phyloP scores from a whole-genome alignment of 1,140 invertebrate genomes.

The Batillaria attramentaria region DNA sequence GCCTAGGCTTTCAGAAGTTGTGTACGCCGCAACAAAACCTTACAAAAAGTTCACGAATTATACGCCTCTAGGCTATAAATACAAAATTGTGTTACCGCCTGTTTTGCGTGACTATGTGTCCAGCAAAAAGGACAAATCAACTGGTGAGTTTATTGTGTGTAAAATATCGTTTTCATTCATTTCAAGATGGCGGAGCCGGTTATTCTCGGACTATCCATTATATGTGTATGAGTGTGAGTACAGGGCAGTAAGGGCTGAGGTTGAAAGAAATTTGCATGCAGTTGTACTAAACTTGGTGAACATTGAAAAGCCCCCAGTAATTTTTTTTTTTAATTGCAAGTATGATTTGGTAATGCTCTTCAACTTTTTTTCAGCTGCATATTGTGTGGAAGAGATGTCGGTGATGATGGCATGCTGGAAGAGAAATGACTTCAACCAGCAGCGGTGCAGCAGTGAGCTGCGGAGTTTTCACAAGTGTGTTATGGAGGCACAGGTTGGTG shows the following conservation, averaged over 20 bases:
- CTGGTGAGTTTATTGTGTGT: slow-evolving; percentile 18
- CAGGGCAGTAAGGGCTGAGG: too few species aligned
- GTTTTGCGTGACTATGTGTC: slow-evolving; percentile 32
- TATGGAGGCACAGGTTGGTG: slow-evolving; percentile 36
- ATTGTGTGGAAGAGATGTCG: slow-evolving; percentile 44
- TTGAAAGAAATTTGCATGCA: too few species aligned
- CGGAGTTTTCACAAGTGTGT: slow-evolving; percentile 39
- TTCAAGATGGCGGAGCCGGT: too few species aligned
- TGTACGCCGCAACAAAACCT: slow-evolving; percentile 21
- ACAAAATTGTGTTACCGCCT: slow-evolving; percentile 37
- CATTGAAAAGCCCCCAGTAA: not conserved
- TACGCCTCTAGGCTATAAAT: slow-evolving; percentile 11
- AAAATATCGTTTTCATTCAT: too few species aligned
- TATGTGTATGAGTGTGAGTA: too few species aligned
- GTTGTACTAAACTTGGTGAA: not conserved
- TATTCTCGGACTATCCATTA: too few species aligned
- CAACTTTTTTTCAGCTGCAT: slow-evolving; percentile 40
- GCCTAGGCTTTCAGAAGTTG: slow-evolving; percentile 21
- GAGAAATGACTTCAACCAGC: slow-evolving; percentile 44
- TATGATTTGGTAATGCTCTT: not conserved
- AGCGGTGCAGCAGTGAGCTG: slow-evolving; percentile 44
- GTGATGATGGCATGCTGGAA: slow-evolving; percentile 53
- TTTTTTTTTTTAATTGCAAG: not conserved
- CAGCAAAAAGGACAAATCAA: slow-evolving; percentile 17
- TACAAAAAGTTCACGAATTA: slow-evolving; percentile 40